Percentiles rank a stretch among this genome's conserved stretches.
phyloP scores from a whole-genome alignment of 2,113 vertebrate genomes.

The Sturnira hondurensis region DNA sequence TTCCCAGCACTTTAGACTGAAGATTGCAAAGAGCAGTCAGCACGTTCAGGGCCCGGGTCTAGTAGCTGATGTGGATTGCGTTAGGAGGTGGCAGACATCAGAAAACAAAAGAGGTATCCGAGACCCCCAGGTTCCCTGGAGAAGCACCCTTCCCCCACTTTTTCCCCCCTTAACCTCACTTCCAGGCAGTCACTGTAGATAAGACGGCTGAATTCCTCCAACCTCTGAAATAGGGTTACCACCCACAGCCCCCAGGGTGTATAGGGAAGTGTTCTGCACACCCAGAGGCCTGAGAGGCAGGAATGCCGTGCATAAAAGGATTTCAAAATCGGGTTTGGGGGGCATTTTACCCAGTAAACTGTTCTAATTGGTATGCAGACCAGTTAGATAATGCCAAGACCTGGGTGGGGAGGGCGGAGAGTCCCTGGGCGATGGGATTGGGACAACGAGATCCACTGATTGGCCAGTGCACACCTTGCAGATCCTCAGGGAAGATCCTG shows the following conservation, averaged over 20 bases:
- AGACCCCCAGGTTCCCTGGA: fast-evolving
- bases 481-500: background rate
- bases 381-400: background rate
- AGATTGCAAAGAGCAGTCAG: background rate
- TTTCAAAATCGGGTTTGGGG: background rate
- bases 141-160: background rate
- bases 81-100: too few species aligned
- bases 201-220: background rate
- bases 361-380: background rate
- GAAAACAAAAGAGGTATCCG: background rate
- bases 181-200: background rate
- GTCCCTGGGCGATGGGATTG: background rate
- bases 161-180: background rate
- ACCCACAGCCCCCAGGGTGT: background rate
- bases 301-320: background rate
- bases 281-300: background rate
- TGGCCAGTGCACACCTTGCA: background rate
- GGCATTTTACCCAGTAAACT: background rate
- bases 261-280: fast-evolving
- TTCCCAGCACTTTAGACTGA: too few species aligned
- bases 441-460: background rate
- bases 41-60: fast-evolving
- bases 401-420: background rate
- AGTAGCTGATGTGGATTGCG: fast-evolving
- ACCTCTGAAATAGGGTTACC: background rate